These are phyloP conservation scores for Astatoreochromis straeleni DNA, from an alignment of 2,113 vertebrate species.

Conservation along the genomic window DNA sequence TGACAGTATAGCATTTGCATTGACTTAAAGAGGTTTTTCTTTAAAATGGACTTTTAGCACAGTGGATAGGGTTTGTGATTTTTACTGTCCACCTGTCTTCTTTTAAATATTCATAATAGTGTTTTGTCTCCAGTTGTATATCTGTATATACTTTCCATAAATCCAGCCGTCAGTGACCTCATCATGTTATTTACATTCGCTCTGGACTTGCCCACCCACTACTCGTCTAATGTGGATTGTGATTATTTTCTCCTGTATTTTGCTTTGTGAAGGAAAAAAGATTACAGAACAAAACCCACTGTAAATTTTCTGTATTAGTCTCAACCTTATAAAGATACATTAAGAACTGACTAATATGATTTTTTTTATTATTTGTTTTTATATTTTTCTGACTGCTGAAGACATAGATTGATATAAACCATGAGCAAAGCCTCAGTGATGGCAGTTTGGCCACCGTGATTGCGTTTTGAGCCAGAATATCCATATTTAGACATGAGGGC, in stretches of 20 bases:
- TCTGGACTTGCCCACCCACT: not conserved
- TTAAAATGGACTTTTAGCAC: not conserved
- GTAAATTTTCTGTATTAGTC: not conserved
- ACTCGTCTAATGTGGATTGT: not conserved
- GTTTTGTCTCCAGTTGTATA: slow-evolving; percentile 14
- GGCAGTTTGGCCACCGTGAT: not conserved
- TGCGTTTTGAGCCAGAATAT: not conserved
- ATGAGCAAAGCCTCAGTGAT: not conserved
- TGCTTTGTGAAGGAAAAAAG: not conserved
- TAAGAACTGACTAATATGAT: not conserved
- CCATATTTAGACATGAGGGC: not conserved
- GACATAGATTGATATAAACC: not conserved
- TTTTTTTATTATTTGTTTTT: not conserved
- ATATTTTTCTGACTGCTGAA: not conserved
- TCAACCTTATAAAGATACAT: not conserved
- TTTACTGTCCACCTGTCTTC: not conserved
- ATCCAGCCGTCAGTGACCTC: not conserved
- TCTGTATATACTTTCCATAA: slow-evolving; percentile 14
- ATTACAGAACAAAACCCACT: not conserved
- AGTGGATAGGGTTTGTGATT: not conserved
- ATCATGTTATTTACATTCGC: not conserved
- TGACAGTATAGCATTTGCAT: slow-evolving; percentile 8
- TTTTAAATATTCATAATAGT: slow-evolving; percentile 27
- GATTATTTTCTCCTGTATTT: not conserved
- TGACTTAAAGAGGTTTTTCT: slow-evolving; percentile 3